Conservation (phyloP, 1,140 invertebrate species). For the Drosophila pectinifera region DNA sequence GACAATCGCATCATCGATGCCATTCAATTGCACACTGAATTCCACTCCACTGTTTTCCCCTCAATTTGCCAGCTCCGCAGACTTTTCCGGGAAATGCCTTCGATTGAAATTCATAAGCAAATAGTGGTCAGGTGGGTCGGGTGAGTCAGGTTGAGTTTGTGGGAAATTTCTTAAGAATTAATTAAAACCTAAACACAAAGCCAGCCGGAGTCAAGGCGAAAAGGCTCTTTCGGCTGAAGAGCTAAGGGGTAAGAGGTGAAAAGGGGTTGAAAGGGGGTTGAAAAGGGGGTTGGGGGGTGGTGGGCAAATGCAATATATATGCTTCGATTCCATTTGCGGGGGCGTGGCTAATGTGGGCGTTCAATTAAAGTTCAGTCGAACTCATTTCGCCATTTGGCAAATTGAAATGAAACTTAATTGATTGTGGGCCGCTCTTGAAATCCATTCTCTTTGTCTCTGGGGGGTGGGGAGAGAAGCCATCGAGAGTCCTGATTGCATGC, state of each 20-base stretch:
- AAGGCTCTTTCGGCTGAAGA: slow-evolving; percentile 21
- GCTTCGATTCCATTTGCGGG: slow-evolving; percentile 4
- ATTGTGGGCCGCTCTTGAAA: slow-evolving; percentile 47
- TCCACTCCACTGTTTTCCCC: slow-evolving; percentile 10
- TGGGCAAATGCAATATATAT: slow-evolving; percentile 24
- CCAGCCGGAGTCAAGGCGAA: slow-evolving; percentile 17
- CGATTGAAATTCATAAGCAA: slow-evolving; percentile 47
- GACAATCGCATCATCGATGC: slow-evolving; percentile 43
- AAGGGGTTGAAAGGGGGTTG: neutral
- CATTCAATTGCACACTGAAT: slow-evolving; percentile 56
- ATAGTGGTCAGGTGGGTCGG: slow-evolving; percentile 26
- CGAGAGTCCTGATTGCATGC: slow-evolving; percentile 17
- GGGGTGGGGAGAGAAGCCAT: slow-evolving; percentile 3
- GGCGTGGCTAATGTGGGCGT: slow-evolving; percentile 21
- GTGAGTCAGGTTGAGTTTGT: neutral
- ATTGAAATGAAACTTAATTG: slow-evolving; percentile 66
- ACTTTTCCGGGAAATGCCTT: slow-evolving; percentile 53
- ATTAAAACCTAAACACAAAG: slow-evolving; percentile 72
- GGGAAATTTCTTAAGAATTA: slow-evolving; percentile 68
- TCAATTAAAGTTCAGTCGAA: slow-evolving; percentile 63
- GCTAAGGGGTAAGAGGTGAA: neutral
- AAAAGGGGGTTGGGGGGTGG: neutral
- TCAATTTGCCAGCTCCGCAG: slow-evolving; percentile 9
- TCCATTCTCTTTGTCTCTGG: neutral
- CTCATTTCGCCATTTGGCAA: slow-evolving; percentile 50